A percentile compares a stretch with the other conserved stretches of the same genome.
These are phyloP conservation scores for Serinus canaria DNA, from an alignment of 2,113 vertebrate species.

Conservation along the genomic window DNA sequence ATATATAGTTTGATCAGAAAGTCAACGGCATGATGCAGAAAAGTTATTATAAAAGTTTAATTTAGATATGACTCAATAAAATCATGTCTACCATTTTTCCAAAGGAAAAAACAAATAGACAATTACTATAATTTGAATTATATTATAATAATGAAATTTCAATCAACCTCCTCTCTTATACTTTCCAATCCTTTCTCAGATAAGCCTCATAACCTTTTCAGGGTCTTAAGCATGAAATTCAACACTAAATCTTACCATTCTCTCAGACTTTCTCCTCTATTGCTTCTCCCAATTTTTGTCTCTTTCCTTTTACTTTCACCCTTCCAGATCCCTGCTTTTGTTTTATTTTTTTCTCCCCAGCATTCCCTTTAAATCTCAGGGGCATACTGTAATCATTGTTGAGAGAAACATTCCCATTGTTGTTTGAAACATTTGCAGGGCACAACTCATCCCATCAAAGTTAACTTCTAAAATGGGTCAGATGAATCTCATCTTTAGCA, in stretches of 20 bases:
- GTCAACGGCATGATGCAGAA: not conserved
- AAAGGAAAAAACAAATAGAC: not conserved
- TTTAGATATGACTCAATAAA: not conserved
- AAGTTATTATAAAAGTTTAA: not conserved
- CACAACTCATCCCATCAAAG: not conserved
- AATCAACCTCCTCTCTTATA: not conserved
- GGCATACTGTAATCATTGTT: not conserved
- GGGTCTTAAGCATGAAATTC: not conserved
- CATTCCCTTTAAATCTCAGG: not conserved
- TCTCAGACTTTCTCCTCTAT: not conserved
- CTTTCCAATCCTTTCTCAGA: not conserved
- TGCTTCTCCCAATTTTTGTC: not conserved
- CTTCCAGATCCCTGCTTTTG: not conserved
- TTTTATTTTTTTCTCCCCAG: not conserved
- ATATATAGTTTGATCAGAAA: not conserved
- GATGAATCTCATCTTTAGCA: not conserved
- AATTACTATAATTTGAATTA: not conserved
- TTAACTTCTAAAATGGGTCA: not conserved
- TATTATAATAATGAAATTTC: not conserved
- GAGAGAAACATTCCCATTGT: not conserved
- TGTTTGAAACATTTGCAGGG: not conserved
- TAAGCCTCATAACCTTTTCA: not conserved
- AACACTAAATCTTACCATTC: not conserved
- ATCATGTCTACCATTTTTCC: not conserved
- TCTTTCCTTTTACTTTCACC: not conserved